These are phyloP conservation scores for Habropoda laboriosa DNA, from an alignment of 1,140 invertebrate genomes.

Conservation along the genomic window DNA sequence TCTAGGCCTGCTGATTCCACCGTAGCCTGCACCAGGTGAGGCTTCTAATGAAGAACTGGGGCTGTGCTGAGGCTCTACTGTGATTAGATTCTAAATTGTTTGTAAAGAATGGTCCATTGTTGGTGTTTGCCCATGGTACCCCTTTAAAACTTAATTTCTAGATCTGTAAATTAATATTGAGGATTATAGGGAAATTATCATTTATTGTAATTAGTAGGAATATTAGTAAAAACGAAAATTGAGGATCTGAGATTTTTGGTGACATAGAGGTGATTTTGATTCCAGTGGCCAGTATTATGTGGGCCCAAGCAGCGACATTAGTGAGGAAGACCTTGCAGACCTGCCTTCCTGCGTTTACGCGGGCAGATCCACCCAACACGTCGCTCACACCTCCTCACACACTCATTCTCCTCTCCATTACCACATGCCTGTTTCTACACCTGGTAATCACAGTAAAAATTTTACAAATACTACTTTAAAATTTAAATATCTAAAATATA, in stretches of 20 bases:
- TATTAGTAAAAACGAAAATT: neutral
- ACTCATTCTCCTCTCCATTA: constrained; percentile 78
- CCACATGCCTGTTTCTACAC: constrained; percentile 77
- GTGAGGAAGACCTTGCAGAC: constrained; percentile 83
- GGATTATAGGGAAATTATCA: too few relatives aligned
- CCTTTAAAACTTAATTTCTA: too few relatives aligned
- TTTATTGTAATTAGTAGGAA: neutral
- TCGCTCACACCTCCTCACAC: constrained; percentile 73
- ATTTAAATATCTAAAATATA: neutral
- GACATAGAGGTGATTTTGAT: neutral
- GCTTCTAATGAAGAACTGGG: too few relatives aligned
- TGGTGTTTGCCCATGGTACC: too few relatives aligned
- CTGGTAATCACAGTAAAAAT: constrained; percentile 66
- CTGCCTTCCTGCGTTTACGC: constrained; percentile 87
- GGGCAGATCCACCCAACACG: constrained; percentile 79
- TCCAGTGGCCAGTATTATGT: constrained; percentile 82
- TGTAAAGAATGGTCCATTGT: too few relatives aligned
- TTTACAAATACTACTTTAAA: neutral
- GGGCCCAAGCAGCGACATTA: constrained; percentile 81
- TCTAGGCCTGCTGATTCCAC: constrained; percentile 76
- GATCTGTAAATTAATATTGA: too few relatives aligned
- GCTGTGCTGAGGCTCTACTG: too few relatives aligned
- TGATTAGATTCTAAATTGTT: neutral
- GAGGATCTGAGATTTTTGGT: neutral
- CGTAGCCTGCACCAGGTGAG: constrained; percentile 76